Base-by-base conservation (phyloP, 2,888 invertebrate genomes). In the Bursaphelenchus okinawaensis region DNA sequence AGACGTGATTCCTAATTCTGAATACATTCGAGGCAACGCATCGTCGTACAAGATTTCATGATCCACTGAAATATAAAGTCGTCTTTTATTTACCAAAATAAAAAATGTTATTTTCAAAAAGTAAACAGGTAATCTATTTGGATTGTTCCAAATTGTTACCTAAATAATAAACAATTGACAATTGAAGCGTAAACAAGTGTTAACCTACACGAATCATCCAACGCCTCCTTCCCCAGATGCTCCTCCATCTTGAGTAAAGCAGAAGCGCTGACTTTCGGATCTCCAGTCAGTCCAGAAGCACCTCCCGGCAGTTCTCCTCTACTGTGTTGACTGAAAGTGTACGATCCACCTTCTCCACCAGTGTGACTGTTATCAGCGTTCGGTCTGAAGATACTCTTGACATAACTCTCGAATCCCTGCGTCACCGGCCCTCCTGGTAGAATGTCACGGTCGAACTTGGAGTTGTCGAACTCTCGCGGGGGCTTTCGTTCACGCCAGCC, bases 401-500 rank as follows among this genome's bases (percentile, higher is more conserved):
- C 55, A 26, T 67, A 58, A 58, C 74, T 51, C 55, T 80, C 79
- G 52, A 75, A 79, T 51, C 74, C 73, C 52, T 76, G 71, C 20
- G 75, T 73, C 12, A 77, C 71, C 12, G 69, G 71, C 2, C 80
- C 80, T 24, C 75, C 76, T 6, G 76, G 71, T 24, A 75, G 62
- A 27, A 68, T 67, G n/a, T 74, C 68, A 4, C 74, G 69, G 55
- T 75, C 65, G 22, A 68, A 40, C 9, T 65, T 63, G 8, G 63
- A 52, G 12, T 66, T 54, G 16, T 62, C 66, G n/a, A 62, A 65
- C 23, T 71, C 72, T 3, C 56, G 58, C 6, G 70, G 64, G 12
- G 77, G 76, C 28, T 73, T 72, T 8, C 76, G 70, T 26, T 80
- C 73, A 12, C 64, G 62, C 79, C 79, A 78, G n/a, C 78, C 79